A percentile compares a stretch with the other conserved stretches of the same genome.
These are phyloP conservation scores for Mustela lutreola DNA, from an alignment of 2,113 vertebrate species.

Conservation along the genomic window DNA sequence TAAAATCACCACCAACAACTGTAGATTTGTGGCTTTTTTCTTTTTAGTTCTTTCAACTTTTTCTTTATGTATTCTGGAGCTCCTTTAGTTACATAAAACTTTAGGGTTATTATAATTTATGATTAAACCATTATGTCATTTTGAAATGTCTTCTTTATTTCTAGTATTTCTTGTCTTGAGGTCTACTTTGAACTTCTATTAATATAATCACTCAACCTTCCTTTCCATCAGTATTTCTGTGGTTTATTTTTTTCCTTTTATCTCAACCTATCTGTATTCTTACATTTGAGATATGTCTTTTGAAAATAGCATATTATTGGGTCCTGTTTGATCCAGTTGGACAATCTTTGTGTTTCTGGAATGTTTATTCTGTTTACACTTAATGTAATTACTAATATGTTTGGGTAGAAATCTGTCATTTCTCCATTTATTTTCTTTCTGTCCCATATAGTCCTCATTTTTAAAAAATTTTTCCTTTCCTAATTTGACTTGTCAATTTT, in stretches of 20 bases:
- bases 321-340: slow-evolving; percentile 8
- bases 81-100: background rate
- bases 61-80: background rate
- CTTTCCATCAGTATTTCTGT: slow-evolving; percentile 27
- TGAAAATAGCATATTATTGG: background rate
- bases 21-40: background rate
- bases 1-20: background rate
- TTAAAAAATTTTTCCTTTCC: background rate
- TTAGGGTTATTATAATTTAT: slow-evolving; percentile 28
- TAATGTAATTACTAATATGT: slow-evolving; percentile 25
- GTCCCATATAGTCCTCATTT: background rate
- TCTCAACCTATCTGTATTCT: slow-evolving; percentile 29
- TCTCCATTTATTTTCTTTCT: background rate
- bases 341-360: slow-evolving; percentile 38
- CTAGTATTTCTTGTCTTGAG: background rate
- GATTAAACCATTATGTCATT: background rate
- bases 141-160: slow-evolving; percentile 4
- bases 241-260: background rate
- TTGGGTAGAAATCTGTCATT: slow-evolving; percentile 7
- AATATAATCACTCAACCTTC: background rate
- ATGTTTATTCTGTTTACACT: slow-evolving; percentile 56
- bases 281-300: background rate
- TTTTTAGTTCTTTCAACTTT: slow-evolving; percentile 14
- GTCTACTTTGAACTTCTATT: slow-evolving; percentile 45
- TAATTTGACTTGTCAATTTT: slow-evolving; percentile 51